Base-by-base conservation (phyloP, 2,113 vertebrate species). In the Misgurnus mizolepis region DNA sequence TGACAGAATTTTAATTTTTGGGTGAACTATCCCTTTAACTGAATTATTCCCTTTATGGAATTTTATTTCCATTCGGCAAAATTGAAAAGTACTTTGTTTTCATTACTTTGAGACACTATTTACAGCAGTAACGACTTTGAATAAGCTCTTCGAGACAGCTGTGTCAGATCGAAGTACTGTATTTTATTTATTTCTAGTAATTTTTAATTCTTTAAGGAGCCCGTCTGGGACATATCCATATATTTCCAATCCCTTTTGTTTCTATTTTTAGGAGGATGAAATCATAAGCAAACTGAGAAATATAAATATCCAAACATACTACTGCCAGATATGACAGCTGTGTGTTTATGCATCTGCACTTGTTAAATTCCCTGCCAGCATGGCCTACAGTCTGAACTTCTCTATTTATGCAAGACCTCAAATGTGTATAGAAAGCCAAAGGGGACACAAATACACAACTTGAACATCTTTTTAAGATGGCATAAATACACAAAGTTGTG, bases 221-320 rank as follows among this genome's bases (percentile, higher is more conserved):
- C 11, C 39, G 6, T 71, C 40, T 64, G 39, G 55, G 47, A 0
- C 84, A 61, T 49, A 47, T 83, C 22, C 15, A 2, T 40, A 45
- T 65, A 14, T 65, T 53, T 65, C 43, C 55, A 55, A 22, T 64
- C 15, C 47, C 14, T 73, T 74, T 5, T 53, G 10, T 34, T 2
- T 34, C 27, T 50, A 64, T 74, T n/a, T 55, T 76, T 50, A 11
- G 17, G 34, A 67, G 67, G 50, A 17, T 27, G n/a, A 22, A 47
- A 41, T 56, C 43, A 58, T 70, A 81, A 83, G 82, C 80, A 90
- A 84, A 73, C 73, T 67, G 58, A 27, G 15, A 34, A 80, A 87
- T 83, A 84, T 81, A 76, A 73, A 47, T 82, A 86, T 84, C 80
- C 83, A 87, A 60, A 83, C 85, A 76, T 69, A 58, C 70, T n/a